Base-by-base conservation (phyloP, 2,888 invertebrate species). In the Chymomyza procnemis region DNA sequence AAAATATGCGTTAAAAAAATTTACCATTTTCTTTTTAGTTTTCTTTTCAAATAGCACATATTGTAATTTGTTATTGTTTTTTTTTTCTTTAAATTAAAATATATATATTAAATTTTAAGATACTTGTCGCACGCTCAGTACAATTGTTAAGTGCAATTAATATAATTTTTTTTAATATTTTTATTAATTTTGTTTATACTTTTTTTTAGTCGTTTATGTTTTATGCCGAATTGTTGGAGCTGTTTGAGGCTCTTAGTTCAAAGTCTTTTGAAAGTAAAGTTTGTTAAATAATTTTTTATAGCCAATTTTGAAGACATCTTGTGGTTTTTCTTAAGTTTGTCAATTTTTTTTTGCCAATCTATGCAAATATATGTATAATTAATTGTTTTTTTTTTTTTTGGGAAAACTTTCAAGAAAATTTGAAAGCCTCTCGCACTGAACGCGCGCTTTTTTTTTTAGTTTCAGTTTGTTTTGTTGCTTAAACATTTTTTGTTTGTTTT, bases 261-360 rank as follows among this genome's bases (percentile, higher is more conserved):
- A 85, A 81, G 81, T 81, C 81, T 81, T 85, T 83, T 75, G 75
- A 87, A 87, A 77, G 73, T 76, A 73, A 79, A 59, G 58, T 76
- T 50, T 50, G 4, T 41, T 41, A 12, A 12, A 14, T 50, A n/a
- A 16, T 50, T 63, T 62, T 74, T 61, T 74, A 70, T 70, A 87
- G 75, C 84, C 86, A 81, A 87, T 83, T 81, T 85, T 87, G 81
- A 87, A 87, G 88, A 81, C 81, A 81, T 85, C 86, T 80, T 75
- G 81, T 81, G 86, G 84, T 87, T 82, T 66, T 64, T 48, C 26
- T 56, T 65, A 16, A 54, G 56, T 65, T 18, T 56, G 56, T 30
- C 56, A 46, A 26, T 46, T 48, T 41, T 21, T n/a, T 12, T 60
- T 50, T 64, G 69, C 71, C 76, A 79, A 73, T 67, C 61, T 47